Base-by-base conservation (phyloP, 2,888 invertebrate genomes). In the Ariolimax columbianus region DNA sequence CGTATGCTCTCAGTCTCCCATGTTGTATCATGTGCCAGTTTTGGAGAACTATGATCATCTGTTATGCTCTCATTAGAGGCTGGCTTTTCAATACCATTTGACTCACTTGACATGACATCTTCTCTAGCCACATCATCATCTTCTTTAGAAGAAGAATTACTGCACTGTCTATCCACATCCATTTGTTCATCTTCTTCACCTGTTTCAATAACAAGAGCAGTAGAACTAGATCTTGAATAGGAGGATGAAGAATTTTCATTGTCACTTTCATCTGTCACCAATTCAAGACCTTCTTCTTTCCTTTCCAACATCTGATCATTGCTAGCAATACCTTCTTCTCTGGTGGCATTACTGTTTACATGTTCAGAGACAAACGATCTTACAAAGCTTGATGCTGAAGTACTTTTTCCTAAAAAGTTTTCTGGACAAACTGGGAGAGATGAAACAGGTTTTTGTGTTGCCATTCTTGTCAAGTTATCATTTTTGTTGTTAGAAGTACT, bases 141-240 rank as follows among this genome's bases (percentile, higher is more conserved):
- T 14, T 47, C 73, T 33, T 51, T 75, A 51, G 79, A 33, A 47
- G 40, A 40, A 19, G 59, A 36, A 40, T 40, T 63, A 38, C 77
- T 78, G 38, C 77, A 38, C 38, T 36, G 63, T 78, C 77, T 80
- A 7, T 55, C 55, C 6, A 59, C 55, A n/a, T 82, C 72, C 63
- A 73, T 63, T 63, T 59, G 40, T 11, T 82, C 82, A 38, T 82
- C 82, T 6, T 84, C 84, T 23, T 85, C 85, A 47, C 81, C 81
- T 66, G 85, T 85, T 59, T 85, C 85, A 40, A 85, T 85, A 36
- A 85, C 77, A 40, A 85, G 68, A 51, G 81, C 85, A 17, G 59
- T 30, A 33, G 77, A 81, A 51, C 81, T 85, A 7, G 81, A 80
- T 23, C 77, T 40, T 38, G 85, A 85, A 26, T 66, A 66, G 19